These are phyloP conservation scores for Lithophane semibrunnea DNA, from an alignment of 2,888 invertebrate species.

Conservation along the genomic window DNA sequence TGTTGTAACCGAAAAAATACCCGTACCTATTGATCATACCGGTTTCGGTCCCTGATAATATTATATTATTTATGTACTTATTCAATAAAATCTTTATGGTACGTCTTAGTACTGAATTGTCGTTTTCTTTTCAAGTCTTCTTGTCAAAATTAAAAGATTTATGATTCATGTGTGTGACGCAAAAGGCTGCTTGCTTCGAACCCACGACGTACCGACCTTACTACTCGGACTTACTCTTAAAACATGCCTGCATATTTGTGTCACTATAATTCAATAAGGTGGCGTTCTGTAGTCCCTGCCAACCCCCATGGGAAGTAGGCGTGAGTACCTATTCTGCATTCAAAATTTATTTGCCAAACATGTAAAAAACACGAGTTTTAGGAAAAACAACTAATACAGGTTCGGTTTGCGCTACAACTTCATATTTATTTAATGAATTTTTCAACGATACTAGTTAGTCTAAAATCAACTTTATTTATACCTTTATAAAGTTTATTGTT, in stretches of 20 bases:
- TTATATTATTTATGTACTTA: not conserved
- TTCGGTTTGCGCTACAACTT: too few relatives aligned
- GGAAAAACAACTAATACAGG: too few relatives aligned
- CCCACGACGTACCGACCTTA: not conserved
- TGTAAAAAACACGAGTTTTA: too few relatives aligned
- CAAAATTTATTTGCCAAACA: too few relatives aligned
- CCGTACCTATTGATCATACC: too few relatives aligned
- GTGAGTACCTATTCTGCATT: not conserved
- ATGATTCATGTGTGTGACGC: not conserved
- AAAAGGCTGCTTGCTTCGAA: not conserved
- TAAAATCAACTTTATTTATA: too few relatives aligned
- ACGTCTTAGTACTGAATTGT: constrained; percentile 22
- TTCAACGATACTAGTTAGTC: too few relatives aligned
- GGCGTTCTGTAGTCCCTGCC: not conserved
- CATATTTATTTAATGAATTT: too few relatives aligned
- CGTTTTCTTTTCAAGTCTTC: constrained; percentile 4
- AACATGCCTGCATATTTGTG: not conserved
- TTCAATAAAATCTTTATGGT: constrained; percentile 24
- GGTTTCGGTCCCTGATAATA: too few relatives aligned
- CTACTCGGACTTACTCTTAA: too few relatives aligned
- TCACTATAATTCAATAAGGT: not conserved
- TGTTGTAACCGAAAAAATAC: too few relatives aligned
- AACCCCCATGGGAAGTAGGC: not conserved
- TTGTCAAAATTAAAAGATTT: not conserved
- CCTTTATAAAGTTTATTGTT: too few relatives aligned